Evolutionary conservation across 2,113 vertebrate species (phyloP).

Genomic region (Plecotus auritus): DNA sequence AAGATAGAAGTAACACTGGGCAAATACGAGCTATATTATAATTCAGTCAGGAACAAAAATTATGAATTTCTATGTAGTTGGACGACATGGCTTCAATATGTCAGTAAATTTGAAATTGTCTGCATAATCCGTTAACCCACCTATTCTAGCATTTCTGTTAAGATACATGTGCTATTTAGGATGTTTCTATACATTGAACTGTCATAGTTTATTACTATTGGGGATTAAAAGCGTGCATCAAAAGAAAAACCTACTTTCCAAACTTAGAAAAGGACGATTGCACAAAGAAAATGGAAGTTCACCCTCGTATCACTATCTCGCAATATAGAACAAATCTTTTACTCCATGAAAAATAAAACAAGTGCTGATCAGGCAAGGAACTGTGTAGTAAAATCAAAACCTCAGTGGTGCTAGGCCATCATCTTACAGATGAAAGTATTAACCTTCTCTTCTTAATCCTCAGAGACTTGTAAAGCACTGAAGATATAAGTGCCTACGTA

Average conservation of each 20-base stretch:
- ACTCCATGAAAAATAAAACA: conserved; percentile 70
- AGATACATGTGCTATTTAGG: background rate
- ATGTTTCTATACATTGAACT: background rate
- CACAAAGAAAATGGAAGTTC: conserved; percentile 51
- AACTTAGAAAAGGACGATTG: conserved; percentile 58
- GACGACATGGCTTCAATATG: background rate
- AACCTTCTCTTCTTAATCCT: conserved; percentile 70
- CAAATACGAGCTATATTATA: background rate
- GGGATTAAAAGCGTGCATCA: conserved; percentile 5
- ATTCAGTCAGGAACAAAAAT: background rate
- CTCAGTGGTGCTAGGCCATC: conserved; percentile 50
- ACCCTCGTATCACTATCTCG: conserved; percentile 49
- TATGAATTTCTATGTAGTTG: background rate
- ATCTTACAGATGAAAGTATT: conserved; percentile 65
- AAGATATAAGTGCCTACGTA: conserved; percentile 64
- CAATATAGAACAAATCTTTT: conserved; percentile 67
- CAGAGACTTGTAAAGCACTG: conserved; percentile 63
- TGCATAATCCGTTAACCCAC: background rate
- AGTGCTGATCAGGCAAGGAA: conserved; percentile 56
- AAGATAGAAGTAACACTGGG: background rate
- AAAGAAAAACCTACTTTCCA: conserved; percentile 55
- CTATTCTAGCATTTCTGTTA: conserved; percentile 16
- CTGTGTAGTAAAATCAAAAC: conserved; percentile 72
- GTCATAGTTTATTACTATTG: conserved; percentile 34
- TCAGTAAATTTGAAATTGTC: background rate